Conservation (phyloP, 1,140 invertebrate genomes). For the Battus philenor region DNA sequence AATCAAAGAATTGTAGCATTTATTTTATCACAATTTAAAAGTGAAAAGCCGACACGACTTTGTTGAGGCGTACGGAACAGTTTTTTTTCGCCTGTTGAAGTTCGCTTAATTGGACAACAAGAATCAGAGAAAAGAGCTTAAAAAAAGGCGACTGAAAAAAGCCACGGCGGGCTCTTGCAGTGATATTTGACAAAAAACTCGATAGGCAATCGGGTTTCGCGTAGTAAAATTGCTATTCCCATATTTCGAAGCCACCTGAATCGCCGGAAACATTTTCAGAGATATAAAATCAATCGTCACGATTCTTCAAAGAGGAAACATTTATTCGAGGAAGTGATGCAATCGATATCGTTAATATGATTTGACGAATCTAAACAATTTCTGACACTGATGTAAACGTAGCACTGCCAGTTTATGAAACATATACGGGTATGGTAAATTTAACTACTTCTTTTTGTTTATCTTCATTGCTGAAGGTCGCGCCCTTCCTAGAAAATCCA, state of each 20-base stretch:
- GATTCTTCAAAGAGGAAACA: no score
- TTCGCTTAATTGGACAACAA: slow-evolving; percentile 15
- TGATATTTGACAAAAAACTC: slow-evolving; percentile 15
- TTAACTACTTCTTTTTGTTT: no score
- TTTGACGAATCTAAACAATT: no score
- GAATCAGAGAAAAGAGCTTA: slow-evolving; percentile 8
- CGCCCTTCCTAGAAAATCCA: no score
- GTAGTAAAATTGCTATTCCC: slow-evolving; percentile 7
- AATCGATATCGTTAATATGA: no score
- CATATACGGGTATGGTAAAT: no score
- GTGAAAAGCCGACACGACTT: neutral
- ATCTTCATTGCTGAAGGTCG: no score
- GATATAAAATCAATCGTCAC: slow-evolving; percentile 11
- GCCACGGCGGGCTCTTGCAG: neutral
- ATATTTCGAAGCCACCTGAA: neutral
- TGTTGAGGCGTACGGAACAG: slow-evolving; percentile 6
- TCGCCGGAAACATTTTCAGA: slow-evolving; percentile 2
- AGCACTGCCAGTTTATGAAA: no score
- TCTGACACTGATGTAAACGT: no score
- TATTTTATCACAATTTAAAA: slow-evolving; percentile 9
- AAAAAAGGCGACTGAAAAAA: slow-evolving; percentile 13
- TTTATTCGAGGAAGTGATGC: no score
- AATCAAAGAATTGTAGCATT: slow-evolving; percentile 8
- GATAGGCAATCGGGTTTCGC: slow-evolving; percentile 10
- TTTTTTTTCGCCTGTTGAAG: slow-evolving; percentile 15